Conservation (phyloP, 1,140 invertebrate species). For the Chironomus striatipennis region DNA sequence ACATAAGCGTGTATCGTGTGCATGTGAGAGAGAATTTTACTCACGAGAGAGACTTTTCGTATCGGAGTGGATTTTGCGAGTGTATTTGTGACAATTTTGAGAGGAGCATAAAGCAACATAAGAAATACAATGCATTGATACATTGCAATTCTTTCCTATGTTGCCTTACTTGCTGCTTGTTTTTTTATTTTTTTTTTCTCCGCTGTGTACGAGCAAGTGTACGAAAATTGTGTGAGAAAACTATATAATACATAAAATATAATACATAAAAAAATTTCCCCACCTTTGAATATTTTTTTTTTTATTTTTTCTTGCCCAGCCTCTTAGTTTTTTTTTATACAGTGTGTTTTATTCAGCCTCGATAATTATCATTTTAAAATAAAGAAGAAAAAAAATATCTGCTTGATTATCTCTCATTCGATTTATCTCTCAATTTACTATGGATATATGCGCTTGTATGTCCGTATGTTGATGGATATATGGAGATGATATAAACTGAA, state of each 20-base stretch:
- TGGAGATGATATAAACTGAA: no score
- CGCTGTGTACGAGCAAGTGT: constrained; percentile 1
- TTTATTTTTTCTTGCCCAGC: constrained; percentile 18
- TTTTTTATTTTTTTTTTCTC: not conserved
- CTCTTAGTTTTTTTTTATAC: constrained; percentile 19
- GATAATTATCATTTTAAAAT: not conserved
- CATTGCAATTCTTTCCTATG: constrained; percentile 18
- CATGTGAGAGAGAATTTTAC: not conserved
- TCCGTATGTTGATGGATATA: no score
- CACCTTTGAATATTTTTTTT: constrained; percentile 22
- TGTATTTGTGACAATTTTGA: no score
- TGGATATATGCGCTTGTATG: no score
- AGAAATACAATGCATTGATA: constrained; percentile 5
- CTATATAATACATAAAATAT: constrained; percentile 7
- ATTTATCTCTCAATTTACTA: no score
- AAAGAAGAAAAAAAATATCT: constrained; percentile 4
- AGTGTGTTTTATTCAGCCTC: not conserved
- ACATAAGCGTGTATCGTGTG: not conserved
- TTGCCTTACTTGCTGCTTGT: constrained; percentile 1
- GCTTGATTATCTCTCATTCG: no score
- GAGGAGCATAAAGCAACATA: not conserved
- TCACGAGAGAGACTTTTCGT: not conserved
- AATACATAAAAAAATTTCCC: constrained; percentile 12
- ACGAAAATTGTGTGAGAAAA: constrained; percentile 23
- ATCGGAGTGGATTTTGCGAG: no score